phyloP scores from a whole-genome alignment of 2,797 vertebrate species.

The Scomberomorus guttatus region DNA sequence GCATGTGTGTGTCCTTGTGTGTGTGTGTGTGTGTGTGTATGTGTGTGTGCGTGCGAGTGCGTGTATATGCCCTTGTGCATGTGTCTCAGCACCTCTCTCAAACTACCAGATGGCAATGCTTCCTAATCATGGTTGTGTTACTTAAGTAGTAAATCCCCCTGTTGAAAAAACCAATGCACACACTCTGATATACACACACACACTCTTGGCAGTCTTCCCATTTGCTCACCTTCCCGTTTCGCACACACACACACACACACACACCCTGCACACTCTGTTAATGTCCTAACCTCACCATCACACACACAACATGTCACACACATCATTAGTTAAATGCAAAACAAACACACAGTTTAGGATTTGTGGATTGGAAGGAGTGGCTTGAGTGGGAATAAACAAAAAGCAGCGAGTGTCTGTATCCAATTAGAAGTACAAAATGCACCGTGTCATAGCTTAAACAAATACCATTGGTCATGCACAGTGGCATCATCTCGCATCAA shows the following conservation, averaged over 20 bases:
- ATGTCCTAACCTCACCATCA: background rate
- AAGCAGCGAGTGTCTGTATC: background rate
- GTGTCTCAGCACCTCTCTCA: constrained; percentile 48
- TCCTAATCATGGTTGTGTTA: constrained; percentile 69
- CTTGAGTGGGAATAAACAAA: constrained; percentile 20
- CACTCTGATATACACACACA: background rate
- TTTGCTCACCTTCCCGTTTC: constrained; percentile 19
- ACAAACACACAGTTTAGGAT: constrained; percentile 35
- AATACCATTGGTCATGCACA: background rate
- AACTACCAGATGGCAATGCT: constrained; percentile 73
- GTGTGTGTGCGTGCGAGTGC: background rate
- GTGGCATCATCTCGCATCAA: constrained; percentile 16
- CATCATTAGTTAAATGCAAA: constrained; percentile 23
- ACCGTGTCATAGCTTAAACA: constrained; percentile 14
- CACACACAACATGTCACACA: background rate
- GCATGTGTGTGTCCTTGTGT: background rate
- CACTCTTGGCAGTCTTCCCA: constrained; percentile 11
- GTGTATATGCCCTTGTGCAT: constrained; percentile 8
- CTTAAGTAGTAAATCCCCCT: constrained; percentile 73
- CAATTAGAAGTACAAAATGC: constrained; percentile 30
- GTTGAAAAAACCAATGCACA: constrained; percentile 30
- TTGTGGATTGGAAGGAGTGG: background rate
- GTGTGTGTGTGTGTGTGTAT: background rate
- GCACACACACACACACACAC: background rate
- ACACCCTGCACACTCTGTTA: background rate